Evolutionary conservation across 92 coral and sea anemone species (phyloP).

Genomic region (Zoanthus sansibaricus): DNA sequence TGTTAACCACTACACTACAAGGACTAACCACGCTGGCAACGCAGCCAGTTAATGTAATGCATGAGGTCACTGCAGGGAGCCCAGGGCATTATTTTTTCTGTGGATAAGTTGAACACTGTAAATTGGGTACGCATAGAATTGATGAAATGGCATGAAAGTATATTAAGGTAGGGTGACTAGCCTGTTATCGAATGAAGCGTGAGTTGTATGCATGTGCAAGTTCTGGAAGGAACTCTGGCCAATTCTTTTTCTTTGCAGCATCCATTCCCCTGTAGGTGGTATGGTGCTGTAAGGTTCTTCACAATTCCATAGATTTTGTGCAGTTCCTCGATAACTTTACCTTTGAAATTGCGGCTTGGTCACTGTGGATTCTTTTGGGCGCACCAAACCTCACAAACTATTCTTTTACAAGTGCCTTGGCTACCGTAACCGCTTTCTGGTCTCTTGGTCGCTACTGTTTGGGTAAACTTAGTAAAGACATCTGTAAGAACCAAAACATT

Average conservation of each 20-base stretch:
- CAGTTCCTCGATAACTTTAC: conserved; percentile 58
- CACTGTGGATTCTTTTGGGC: conserved; percentile 63
- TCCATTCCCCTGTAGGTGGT: conserved; percentile 35
- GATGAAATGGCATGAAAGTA: too few species aligned
- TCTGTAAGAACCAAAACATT: conserved; percentile 77
- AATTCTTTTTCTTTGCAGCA: conserved; percentile 36
- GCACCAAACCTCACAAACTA: conserved; percentile 54
- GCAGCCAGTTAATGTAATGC: too few species aligned
- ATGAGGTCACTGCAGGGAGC: too few species aligned
- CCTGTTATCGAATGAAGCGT: conserved; percentile 65
- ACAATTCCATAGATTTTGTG: conserved; percentile 47
- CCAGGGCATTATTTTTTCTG: too few species aligned
- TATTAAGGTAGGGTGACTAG: conserved; percentile 50
- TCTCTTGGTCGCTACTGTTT: conserved; percentile 45
- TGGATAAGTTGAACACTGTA: too few species aligned
- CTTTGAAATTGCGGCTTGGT: conserved; percentile 63
- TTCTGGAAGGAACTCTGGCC: conserved; percentile 61
- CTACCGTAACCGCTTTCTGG: conserved; percentile 53
- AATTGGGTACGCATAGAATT: too few species aligned
- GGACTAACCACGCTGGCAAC: too few species aligned
- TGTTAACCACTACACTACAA: too few species aligned
- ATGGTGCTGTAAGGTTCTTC: conserved; percentile 35
- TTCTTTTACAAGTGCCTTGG: conserved; percentile 40
- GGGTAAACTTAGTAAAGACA: conserved; percentile 63
- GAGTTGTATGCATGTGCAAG: conserved; percentile 60